Evolutionary conservation across 2,797 vertebrate species (phyloP), one percentile per base, ranked within the genome.

Genomic region (Decapterus maruadsi): DNA sequence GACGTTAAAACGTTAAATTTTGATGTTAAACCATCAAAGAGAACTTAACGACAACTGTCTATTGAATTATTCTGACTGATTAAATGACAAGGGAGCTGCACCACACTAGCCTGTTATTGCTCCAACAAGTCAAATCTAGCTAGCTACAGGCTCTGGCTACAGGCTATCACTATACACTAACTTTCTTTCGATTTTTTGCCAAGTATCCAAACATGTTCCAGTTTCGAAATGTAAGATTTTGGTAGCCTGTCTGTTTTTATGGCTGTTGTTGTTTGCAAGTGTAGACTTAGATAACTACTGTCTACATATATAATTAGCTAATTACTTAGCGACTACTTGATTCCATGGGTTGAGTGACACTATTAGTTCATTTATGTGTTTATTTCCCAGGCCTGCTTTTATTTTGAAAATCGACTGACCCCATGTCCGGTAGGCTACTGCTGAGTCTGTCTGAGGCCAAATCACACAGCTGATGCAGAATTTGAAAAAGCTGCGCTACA

Each of bases 401-500:
- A 87, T 70, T 83, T 55, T 83, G 80, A 83, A 83, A 68, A 20
- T 7, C 1, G 0, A 36, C 4, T 17, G 16, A 3, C n/a, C 26
- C 1, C 8, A 20, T 55, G 1, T 75, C 69, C 60, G n/a, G 59
- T 31, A 0, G n/a, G n/a, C n/a, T n/a, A 26, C 1, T 34, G 67
- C 29, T 57, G 31, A 11, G 4, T 48, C 12, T 65, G 3, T 36
- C 1, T 55, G 0, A 48, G 2, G 16, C 50, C 77, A 75, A 6
- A 68, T 77, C 10, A 65, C 45, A 4, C 0, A 20, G 13, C n/a
- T 26, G 17, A 8, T 65, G 53, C 31, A 16, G 8, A 22, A 22
- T 72, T 65, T 60, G 29, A 50, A 43, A 72, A 84, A 88, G 84
- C 85, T 82, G 86, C 31, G 72, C 83, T 74, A 40, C 42, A 7